These are phyloP conservation scores for Natrix natrix DNA, from an alignment of 2,797 vertebrate species.

Conservation along the genomic window DNA sequence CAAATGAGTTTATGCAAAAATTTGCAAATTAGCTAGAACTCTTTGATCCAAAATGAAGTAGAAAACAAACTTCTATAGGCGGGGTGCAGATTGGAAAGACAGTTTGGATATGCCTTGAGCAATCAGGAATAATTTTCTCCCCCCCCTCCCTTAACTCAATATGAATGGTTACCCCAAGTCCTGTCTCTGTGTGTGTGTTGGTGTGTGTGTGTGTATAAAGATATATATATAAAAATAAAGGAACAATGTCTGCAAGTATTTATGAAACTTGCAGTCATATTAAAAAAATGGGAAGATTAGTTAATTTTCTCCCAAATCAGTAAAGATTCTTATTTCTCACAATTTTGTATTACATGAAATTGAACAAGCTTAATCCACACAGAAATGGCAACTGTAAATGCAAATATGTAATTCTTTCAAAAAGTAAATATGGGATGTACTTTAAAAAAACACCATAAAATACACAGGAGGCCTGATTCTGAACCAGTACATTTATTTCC, in stretches of 20 bases:
- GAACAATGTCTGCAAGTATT: background rate
- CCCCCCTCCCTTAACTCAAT: too few species aligned
- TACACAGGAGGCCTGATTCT: background rate
- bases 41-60: too few species aligned
- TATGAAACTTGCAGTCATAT: background rate
- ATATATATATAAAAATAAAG: too few species aligned
- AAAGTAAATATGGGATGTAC: background rate
- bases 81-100: too few species aligned
- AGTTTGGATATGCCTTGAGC: too few species aligned
- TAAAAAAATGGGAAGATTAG: background rate
- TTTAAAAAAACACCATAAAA: background rate
- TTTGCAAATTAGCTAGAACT: too few species aligned
- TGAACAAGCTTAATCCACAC: background rate
- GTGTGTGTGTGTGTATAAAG: too few species aligned
- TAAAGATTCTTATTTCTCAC: background rate
- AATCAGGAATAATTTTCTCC: too few species aligned
- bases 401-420: background rate
- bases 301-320: background rate
- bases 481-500: background rate
- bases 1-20: too few species aligned
- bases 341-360: background rate
- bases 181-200: too few species aligned
- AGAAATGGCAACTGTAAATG: background rate
- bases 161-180: too few species aligned
- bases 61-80: too few species aligned